Evolutionary conservation across 2,888 invertebrate species (phyloP).

Genomic region (Caenorhabditis afra): DNA sequence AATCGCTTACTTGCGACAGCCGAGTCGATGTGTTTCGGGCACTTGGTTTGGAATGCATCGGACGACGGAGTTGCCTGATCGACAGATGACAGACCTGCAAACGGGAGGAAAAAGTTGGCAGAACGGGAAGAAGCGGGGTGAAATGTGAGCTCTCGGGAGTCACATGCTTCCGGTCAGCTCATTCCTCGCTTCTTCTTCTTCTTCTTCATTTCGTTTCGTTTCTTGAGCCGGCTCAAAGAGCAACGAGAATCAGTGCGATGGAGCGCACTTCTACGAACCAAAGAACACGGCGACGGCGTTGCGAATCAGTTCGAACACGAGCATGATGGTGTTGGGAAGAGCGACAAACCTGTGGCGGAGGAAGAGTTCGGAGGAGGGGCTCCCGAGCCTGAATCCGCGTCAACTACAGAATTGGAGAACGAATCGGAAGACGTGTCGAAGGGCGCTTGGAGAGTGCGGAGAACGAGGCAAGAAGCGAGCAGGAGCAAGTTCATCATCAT

Average conservation of each 20-base stretch:
- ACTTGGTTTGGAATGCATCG: slow-evolving; percentile 50
- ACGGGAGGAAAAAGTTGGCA: slow-evolving; percentile 17
- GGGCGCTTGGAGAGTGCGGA: slow-evolving; percentile 17
- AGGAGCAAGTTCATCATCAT: neutral
- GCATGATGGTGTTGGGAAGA: no score
- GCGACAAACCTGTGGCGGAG: no score
- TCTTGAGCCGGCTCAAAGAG: slow-evolving; percentile 11
- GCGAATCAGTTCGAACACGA: neutral
- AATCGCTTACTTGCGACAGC: slow-evolving; percentile 62
- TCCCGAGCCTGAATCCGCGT: neutral
- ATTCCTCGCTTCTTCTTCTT: no score
- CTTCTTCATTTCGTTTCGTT: no score
- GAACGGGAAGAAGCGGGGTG: slow-evolving; percentile 29
- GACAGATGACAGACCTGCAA: slow-evolving; percentile 51
- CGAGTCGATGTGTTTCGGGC: slow-evolving; percentile 64
- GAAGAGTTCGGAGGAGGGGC: no score
- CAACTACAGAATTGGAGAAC: slow-evolving; percentile 3
- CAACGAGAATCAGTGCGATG: neutral
- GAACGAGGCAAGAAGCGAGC: neutral
- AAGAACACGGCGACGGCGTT: slow-evolving; percentile 20
- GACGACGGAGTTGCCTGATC: slow-evolving; percentile 21
- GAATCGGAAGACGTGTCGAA: slow-evolving; percentile 10
- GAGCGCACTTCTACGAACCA: slow-evolving; percentile 12
- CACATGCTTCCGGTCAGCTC: slow-evolving; percentile 42
- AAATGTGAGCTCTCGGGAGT: slow-evolving; percentile 20